Base-by-base conservation (phyloP, 2,113 vertebrate genomes). In the Rhipidura dahli region DNA sequence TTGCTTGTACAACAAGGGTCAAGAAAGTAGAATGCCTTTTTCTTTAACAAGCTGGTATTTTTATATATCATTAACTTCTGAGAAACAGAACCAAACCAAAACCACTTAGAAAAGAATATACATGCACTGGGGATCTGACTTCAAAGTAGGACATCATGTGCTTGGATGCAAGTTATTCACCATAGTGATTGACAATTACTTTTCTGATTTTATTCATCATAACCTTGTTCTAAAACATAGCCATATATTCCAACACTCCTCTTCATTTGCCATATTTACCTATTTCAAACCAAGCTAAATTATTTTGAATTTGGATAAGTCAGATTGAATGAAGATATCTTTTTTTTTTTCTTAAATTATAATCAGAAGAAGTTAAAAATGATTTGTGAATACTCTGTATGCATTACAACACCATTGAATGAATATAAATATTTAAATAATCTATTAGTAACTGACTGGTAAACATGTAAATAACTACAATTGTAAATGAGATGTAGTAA, bases 351-450 rank as follows among this genome's bases (percentile, higher is more conserved):
- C 4, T 3, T 56, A 66, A 35, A 51, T 31, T 65, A 18, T 31
- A 70, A 39, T 45, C 13, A 45, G 47, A 83, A 56, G 23, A 30
- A 61, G 8, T 2, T 40, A 47, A 49, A 76, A 73, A n/a, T 81
- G 0, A 21, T 59, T 27, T 68, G 27, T 83, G 26, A 44, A 45
- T 51, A 8, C 84, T 88, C 37, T 61, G 21, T 59, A 70, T 81
- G 18, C 39, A 42, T 76, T 61, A 81, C n/a, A 64, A 9, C 14
- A 37, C 15, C 18, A 44, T 33, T 44, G 63, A 51, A 60, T 91
- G 78, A 40, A 69, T 76, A 73, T 39, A 53, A 92, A 89, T 95
- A 94, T 96, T 94, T 80, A 90, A 94, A 68, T 88, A 75, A 35
- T 87, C 37, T 85, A 44, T 87, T 54, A 76, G 92, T 89, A 93